Conservation (phyloP, 2,888 invertebrate genomes). For the Pedicia rivosa region DNA sequence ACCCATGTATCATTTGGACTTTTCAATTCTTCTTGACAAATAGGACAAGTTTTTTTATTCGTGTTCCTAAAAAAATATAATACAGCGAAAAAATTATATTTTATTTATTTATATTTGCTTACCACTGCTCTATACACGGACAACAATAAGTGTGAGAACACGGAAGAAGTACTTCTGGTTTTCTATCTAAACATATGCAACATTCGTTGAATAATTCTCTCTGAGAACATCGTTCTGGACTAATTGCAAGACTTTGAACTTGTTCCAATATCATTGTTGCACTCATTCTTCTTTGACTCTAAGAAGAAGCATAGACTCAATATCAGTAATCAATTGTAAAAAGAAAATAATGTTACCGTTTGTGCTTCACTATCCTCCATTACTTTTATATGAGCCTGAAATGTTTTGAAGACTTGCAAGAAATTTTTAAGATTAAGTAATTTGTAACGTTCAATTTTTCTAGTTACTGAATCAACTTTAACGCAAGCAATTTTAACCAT, state of each 20-base stretch:
- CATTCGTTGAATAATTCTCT: conserved; percentile 37
- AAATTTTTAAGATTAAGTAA: conserved; percentile 46
- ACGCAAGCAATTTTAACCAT: conserved; percentile 47
- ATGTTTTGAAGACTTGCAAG: conserved; percentile 40
- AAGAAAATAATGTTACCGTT: conserved; percentile 13
- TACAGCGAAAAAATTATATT: conserved; percentile 4
- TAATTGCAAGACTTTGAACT: conserved; percentile 17
- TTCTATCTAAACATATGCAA: conserved; percentile 54
- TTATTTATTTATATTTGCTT: conserved; percentile 11
- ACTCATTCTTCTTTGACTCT: conserved; percentile 14
- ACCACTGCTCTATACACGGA: conserved; percentile 58
- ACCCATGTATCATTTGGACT: conserved; percentile 50
- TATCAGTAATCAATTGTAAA: neutral
- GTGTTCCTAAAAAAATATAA: conserved; percentile 38
- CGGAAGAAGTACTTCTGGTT: conserved; percentile 48
- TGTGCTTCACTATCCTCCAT: conserved; percentile 22
- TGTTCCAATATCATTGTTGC: conserved; percentile 29
- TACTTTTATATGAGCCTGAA: conserved; percentile 32
- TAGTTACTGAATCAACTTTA: conserved; percentile 36
- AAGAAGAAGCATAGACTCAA: neutral
- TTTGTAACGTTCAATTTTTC: conserved; percentile 39
- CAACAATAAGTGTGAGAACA: conserved; percentile 56
- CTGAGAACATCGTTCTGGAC: conserved; percentile 15
- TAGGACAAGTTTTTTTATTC: conserved; percentile 51
- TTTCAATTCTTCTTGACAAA: conserved; percentile 44